Conservation (phyloP, 2,888 invertebrate genomes). For the Myathropa florea region DNA sequence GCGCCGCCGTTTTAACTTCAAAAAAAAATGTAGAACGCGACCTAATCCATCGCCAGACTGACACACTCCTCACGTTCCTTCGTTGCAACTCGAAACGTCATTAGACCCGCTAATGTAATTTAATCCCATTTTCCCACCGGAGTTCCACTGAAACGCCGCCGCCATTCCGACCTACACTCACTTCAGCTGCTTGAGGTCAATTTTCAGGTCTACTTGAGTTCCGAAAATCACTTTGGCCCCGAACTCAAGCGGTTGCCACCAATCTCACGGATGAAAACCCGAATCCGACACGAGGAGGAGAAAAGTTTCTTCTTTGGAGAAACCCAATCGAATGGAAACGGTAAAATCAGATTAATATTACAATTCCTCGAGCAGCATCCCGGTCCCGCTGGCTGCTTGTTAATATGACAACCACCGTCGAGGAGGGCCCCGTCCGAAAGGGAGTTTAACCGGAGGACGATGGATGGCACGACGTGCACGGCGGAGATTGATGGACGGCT, state of each 20-base stretch:
- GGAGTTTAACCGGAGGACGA: neutral
- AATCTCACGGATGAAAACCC: neutral
- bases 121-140: neutral
- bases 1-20: neutral
- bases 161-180: neutral
- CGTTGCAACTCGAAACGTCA: neutral
- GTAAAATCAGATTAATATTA: conserved; percentile 46
- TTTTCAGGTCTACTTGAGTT: conserved; percentile 7
- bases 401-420: neutral
- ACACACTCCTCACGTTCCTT: neutral
- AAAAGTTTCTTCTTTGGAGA: conserved; percentile 7
- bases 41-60: neutral
- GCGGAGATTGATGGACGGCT: neutral
- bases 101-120: neutral
- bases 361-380: conserved; percentile 6
- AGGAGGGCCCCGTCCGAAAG: neutral
- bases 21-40: neutral
- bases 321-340: conserved; percentile 44
- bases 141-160: neutral
- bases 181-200: conserved; percentile 12
- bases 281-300: neutral
- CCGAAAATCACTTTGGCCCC: conserved; percentile 4
- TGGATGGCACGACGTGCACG: neutral
- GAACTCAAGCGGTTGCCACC: neutral
- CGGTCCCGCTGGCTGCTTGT: neutral